Evolutionary conservation across 2,113 vertebrate species (phyloP).

Genomic region (Colinus virginianus): DNA sequence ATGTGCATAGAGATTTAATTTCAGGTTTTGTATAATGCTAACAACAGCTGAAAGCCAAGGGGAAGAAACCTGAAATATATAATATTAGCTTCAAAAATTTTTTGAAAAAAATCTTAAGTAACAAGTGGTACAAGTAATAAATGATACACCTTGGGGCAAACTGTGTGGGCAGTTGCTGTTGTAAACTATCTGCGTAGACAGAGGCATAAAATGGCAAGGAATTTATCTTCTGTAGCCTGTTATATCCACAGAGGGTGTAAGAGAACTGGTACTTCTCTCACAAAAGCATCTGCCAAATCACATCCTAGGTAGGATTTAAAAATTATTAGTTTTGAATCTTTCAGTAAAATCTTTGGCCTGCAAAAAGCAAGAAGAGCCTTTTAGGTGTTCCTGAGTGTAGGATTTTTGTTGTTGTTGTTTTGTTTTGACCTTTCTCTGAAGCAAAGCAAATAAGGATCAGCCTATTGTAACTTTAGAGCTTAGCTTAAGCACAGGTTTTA

Average conservation of each 20-base stretch:
- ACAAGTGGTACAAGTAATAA: background rate
- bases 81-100: background rate
- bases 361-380: background rate
- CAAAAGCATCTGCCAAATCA: background rate
- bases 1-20: background rate
- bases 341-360: background rate
- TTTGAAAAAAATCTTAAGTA: background rate
- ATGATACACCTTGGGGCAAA: background rate
- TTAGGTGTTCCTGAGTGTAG: background rate
- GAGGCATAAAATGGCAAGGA: background rate
- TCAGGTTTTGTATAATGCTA: background rate
- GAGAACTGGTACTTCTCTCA: background rate
- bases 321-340: background rate
- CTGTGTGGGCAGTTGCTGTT: background rate
- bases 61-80: background rate
- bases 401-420: background rate
- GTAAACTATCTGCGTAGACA: background rate
- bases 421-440: background rate
- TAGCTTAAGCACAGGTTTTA: background rate
- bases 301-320: background rate
- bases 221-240: background rate
- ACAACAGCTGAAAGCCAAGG: background rate
- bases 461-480: background rate
- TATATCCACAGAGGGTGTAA: background rate
- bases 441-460: background rate